These are phyloP conservation scores for Oplegnathus fasciatus DNA, from an alignment of 2,113 vertebrate genomes.

Conservation along the genomic window DNA sequence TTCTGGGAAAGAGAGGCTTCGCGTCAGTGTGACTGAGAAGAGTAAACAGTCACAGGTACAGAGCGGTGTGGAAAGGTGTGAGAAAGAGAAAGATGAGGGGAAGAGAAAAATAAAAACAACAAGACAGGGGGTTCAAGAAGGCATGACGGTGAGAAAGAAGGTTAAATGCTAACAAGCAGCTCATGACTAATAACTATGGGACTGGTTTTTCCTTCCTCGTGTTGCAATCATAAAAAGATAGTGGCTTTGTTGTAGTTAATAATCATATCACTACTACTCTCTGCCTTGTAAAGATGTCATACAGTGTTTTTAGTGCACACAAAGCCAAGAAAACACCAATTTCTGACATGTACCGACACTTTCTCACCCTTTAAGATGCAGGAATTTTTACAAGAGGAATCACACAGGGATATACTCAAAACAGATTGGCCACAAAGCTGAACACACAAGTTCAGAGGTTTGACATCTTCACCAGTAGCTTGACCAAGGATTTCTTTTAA, in stretches of 20 bases:
- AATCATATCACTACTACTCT: slow-evolving; percentile 14
- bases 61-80: slow-evolving; percentile 14
- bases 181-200: slow-evolving; percentile 14
- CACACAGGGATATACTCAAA: slow-evolving; percentile 35
- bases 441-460: slow-evolving; percentile 2
- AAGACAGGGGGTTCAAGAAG: neutral
- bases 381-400: slow-evolving; percentile 57
- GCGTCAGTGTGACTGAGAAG: slow-evolving; percentile 58
- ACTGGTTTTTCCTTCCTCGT: slow-evolving; percentile 4
- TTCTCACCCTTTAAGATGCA: slow-evolving; percentile 25
- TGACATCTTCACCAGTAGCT: slow-evolving; percentile 15
- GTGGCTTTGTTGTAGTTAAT: slow-evolving; percentile 23
- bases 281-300: neutral
- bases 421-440: slow-evolving; percentile 36
- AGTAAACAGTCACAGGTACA: slow-evolving; percentile 76
- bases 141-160: neutral
- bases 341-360: neutral
- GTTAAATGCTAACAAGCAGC: slow-evolving; percentile 35
- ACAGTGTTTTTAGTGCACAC: neutral
- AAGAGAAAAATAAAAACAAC: slow-evolving; percentile 19
- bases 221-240: slow-evolving; percentile 13
- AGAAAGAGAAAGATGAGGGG: neutral
- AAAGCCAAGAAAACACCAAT: slow-evolving; percentile 8
- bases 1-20: slow-evolving; percentile 57
- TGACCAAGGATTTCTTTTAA: neutral